A percentile compares a stretch with the other conserved stretches of the same genome.
Conservation (phyloP, 1,140 invertebrate species). For the Neelides sp. region DNA sequence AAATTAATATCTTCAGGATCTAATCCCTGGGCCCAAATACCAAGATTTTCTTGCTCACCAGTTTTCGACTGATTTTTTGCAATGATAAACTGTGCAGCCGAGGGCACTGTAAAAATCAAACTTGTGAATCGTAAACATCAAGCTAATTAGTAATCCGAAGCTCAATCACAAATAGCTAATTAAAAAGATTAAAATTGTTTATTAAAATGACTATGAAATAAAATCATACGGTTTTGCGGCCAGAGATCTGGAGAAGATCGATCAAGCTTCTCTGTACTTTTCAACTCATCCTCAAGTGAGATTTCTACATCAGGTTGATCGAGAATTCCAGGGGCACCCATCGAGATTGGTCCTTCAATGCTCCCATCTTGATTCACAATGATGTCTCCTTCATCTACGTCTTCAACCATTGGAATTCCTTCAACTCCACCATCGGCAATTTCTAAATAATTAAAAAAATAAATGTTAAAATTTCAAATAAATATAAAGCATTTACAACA, state of each 20-base stretch:
- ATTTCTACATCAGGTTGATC: constrained; percentile 21
- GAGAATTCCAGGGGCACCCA: not conserved
- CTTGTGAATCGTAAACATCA: not conserved
- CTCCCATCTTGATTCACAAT: constrained; percentile 4
- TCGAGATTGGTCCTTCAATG: not conserved
- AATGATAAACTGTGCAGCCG: constrained; percentile 28
- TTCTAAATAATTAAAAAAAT: no score
- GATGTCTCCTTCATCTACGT: not conserved
- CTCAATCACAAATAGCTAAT: not conserved
- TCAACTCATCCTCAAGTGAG: constrained; percentile 26
- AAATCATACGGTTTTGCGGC: constrained; percentile 75
- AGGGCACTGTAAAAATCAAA: constrained; percentile 21
- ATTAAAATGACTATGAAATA: constrained; percentile 29
- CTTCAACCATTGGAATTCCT: not conserved
- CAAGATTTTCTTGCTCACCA: constrained; percentile 34
- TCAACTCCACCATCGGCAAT: not conserved
- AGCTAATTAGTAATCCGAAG: not conserved
- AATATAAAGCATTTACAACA: no score
- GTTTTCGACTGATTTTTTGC: constrained; percentile 28
- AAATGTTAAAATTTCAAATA: no score
- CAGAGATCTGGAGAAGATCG: constrained; percentile 80
- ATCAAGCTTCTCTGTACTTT: constrained; percentile 75
- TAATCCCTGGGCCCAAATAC: constrained; percentile 42
- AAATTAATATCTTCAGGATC: constrained; percentile 53
- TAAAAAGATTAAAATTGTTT: not conserved